Evolutionary conservation across 1,140 invertebrate species (phyloP), one percentile per base, ranked within the genome.

Genomic region (Centruroides sculpturatus): DNA sequence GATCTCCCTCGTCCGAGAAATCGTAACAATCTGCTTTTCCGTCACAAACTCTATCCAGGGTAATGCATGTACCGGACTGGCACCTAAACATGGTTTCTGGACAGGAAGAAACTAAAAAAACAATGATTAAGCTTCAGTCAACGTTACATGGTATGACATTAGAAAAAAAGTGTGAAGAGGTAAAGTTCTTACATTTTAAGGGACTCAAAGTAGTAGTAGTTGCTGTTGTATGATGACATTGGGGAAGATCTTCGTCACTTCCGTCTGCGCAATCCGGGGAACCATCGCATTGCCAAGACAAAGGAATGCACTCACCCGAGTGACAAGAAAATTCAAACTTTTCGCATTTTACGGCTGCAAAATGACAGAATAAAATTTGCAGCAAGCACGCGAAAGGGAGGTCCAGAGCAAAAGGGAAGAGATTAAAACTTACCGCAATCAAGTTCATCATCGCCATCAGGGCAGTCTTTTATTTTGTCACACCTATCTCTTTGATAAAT

Each of bases 381-480:
- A 23, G 23, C 23, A 23, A 23, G 23, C 2, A 23, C 23, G 23
- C n/a, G n/a, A n/a, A n/a, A 23, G 23, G 23, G 2, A 23, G 23
- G 23, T 23, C 23, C 23, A 23, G 23, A 23, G 23, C n/a, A 23
- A 2, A 23, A 23, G 23, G 23, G 23, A n/a, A n/a, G 23, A 23
- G 23, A 23, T 23, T 23, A 23, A 23, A 6, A 41, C 2, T 80
- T 81, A 61, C 58, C 53, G 51, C 62, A 60, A 9, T 68, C 61
- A 9, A 59, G 83, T 71, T 91, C 88, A 68, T 92, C 88, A 67
- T 86, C 82, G 75, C 84, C 86, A 62, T 84, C 82, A n/a, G 83
- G 83, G 69, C 89, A 92, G 71, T 92, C 87, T 41, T 83, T 83
- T 35, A 82, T 81, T 64, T 83, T 83, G 70, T 92, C 83, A 70